Evolutionary conservation across 2,113 vertebrate species (phyloP).

Genomic region (Microcebus jonahi): DNA sequence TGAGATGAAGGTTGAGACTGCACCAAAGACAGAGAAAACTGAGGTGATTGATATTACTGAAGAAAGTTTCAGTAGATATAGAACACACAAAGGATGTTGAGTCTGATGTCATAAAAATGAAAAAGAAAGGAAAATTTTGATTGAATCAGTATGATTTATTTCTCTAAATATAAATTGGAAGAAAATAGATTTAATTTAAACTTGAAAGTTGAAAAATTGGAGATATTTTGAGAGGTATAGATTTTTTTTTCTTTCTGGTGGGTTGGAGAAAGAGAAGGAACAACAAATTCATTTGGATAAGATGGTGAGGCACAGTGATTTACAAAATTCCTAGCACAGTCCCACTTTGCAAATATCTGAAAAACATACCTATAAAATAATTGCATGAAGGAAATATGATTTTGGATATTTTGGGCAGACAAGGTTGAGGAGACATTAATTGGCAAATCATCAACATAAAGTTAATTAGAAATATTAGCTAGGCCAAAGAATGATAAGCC

Average conservation of each 20-base stretch:
- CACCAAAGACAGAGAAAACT: neutral
- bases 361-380: neutral
- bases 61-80: neutral
- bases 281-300: neutral
- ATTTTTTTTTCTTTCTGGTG: neutral
- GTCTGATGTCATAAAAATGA: neutral
- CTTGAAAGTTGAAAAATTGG: neutral
- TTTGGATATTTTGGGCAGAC: neutral
- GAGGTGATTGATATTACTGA: neutral
- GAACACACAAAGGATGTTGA: neutral
- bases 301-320: neutral
- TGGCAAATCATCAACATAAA: neutral
- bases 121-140: neutral
- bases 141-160: no score
- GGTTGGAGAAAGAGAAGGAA: fast-evolving
- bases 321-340: neutral
- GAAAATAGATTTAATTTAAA: neutral
- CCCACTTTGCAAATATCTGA: neutral
- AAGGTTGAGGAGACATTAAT: neutral
- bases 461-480: neutral
- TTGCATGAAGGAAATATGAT: neutral
- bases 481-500: neutral
- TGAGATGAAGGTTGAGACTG: neutral
- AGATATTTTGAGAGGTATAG: neutral
- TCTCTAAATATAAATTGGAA: neutral